Conservation (phyloP, 2,888 invertebrate species). For the Eupeodes luniger region DNA sequence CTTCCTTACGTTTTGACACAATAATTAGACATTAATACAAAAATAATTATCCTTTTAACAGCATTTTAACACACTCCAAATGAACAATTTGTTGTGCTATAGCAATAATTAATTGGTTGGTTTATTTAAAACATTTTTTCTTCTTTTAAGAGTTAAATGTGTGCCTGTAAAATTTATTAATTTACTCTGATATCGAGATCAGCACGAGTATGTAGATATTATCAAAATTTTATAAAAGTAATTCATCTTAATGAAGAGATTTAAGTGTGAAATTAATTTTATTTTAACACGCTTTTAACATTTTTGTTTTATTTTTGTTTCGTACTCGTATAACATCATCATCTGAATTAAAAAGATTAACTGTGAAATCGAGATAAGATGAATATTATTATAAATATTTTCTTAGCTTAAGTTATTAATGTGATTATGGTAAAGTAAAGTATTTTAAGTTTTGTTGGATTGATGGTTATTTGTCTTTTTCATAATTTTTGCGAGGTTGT, state of each 20-base stretch:
- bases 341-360: not conserved
- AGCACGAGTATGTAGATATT: not conserved
- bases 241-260: not conserved
- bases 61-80: not conserved
- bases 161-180: not conserved
- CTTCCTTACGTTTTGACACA: slow-evolving; percentile 17
- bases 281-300: not conserved
- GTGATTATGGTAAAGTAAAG: not conserved
- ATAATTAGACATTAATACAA: not conserved
- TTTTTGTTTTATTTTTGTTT: not conserved
- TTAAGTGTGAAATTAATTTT: not conserved
- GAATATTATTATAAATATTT: not conserved
- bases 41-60: slow-evolving; percentile 23
- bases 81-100: not conserved
- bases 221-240: not conserved
- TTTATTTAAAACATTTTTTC: not conserved
- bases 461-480: too few species aligned
- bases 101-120: not conserved
- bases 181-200: not conserved
- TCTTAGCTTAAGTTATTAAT: not conserved
- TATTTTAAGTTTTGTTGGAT: not conserved
- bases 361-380: not conserved
- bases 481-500: too few species aligned
- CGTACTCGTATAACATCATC: not conserved
- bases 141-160: not conserved